phyloP scores from a whole-genome alignment of 2,797 vertebrate species.

The Manis javanica region DNA sequence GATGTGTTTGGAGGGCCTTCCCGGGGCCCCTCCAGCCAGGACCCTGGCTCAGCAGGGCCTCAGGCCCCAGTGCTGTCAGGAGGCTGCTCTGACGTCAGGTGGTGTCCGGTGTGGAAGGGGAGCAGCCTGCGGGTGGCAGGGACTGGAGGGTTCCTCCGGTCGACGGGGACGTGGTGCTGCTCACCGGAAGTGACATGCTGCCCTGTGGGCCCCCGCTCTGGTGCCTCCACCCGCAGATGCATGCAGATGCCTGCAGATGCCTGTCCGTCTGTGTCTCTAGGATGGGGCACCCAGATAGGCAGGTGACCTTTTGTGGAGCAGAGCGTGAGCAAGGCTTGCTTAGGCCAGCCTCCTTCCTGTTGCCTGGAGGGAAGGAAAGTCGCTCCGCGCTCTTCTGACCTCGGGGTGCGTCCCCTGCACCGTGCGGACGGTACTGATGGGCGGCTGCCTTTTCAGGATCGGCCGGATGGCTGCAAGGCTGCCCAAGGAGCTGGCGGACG shows the following conservation, averaged over 20 bases:
- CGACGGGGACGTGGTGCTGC: not conserved
- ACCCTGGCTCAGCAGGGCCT: not conserved
- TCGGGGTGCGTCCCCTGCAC: accelerated
- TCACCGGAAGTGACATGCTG: accelerated
- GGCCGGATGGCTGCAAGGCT: slow-evolving; percentile 97
- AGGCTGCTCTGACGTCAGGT: not conserved
- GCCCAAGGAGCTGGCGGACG: slow-evolving; percentile 95
- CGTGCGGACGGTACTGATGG: accelerated
- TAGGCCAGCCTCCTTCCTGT: not conserved
- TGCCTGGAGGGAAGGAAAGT: not conserved
- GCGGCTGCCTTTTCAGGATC: slow-evolving; percentile 86
- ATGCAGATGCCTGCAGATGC: not conserved
- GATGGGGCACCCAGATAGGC: not conserved
- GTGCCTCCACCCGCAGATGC: not conserved
- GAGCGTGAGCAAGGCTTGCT: too few relatives aligned
- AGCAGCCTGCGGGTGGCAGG: not conserved
- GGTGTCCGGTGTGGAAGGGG: not conserved
- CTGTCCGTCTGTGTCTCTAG: not conserved
- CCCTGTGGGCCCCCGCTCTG: not conserved
- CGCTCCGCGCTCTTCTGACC: accelerated
- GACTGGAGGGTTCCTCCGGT: not conserved
- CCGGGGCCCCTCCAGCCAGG: not conserved
- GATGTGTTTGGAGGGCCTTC: not conserved
- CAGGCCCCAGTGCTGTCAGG: too few relatives aligned
- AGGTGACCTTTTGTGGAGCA: not conserved